These are phyloP conservation scores for Grapholita molesta DNA, from an alignment of 1,140 invertebrate genomes.

Conservation along the genomic window DNA sequence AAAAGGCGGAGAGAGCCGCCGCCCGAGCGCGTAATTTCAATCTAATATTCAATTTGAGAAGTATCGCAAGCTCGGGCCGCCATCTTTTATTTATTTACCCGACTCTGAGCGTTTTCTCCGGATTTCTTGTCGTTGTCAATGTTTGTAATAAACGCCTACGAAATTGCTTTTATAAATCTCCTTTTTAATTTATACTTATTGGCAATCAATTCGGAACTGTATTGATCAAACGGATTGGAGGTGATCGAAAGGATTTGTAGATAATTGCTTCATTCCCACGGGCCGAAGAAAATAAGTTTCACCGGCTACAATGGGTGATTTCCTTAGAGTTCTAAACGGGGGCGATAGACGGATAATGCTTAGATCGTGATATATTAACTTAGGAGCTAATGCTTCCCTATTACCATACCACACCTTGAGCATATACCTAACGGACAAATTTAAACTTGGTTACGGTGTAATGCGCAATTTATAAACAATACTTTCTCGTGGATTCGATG, in stretches of 20 bases:
- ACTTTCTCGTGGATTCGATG: conserved; percentile 55
- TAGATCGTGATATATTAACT: conserved; percentile 50
- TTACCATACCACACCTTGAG: conserved; percentile 29
- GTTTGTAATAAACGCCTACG: conserved; percentile 8
- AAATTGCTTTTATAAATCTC: conserved; percentile 16
- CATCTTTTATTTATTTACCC: conserved; percentile 67
- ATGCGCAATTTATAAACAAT: conserved; percentile 6
- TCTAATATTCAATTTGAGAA: conserved; percentile 75
- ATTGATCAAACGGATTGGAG: conserved; percentile 1
- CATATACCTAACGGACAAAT: conserved; percentile 1
- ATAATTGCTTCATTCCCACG: conserved; percentile 54
- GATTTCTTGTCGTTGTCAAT: conserved; percentile 31
- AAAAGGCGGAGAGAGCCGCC: conserved; percentile 60
- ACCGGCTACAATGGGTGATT: conserved; percentile 47
- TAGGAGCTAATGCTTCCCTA: conserved; percentile 38
- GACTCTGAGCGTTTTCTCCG: conserved; percentile 47
- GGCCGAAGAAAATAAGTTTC: conserved; percentile 47
- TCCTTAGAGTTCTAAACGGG: conserved; percentile 42
- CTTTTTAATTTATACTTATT: conserved; percentile 12
- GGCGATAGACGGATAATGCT: conserved; percentile 48
- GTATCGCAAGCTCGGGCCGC: conserved; percentile 52
- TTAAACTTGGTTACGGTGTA: conserved; percentile 2
- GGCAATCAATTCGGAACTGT: conserved; percentile 4
- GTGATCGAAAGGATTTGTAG: conserved; percentile 37
- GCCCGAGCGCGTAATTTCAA: conserved; percentile 73